Base-by-base conservation (phyloP, 2,113 vertebrate genomes). In the Falcunculus frontatus region DNA sequence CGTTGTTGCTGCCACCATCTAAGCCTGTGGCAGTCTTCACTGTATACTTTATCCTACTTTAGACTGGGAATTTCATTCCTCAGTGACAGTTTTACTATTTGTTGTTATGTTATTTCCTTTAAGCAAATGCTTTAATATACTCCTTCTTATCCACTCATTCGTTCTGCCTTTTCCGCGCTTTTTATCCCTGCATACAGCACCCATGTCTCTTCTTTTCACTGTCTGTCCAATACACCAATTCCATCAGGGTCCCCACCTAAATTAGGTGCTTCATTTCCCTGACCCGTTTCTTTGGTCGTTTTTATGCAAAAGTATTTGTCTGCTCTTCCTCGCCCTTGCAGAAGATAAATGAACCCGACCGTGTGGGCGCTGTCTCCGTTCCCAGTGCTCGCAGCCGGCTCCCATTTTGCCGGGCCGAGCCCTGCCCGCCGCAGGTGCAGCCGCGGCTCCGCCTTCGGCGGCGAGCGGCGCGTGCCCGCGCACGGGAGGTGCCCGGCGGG, bases 281-380 rank as follows among this genome's bases (percentile, higher is more conserved):
- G 39, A 27, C 39, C 32, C 6, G 27, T 15, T 64, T n/a, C 62
- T 37, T 22, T 13, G 27, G 5, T 23, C 11, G 26, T 49, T 64
- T 74, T 35, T 13, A 25, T 4, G 50, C 33, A 23, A 29, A 20
- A 57, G 0, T n/a, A 10, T 35, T 29, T 69, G 16, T 13, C 17
- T 4, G 56, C 23, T 30, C 1, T 18, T 1, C 21, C 53, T 15
- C 11, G 3, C 23, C 0, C 42, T 25, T 8, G 5, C 53, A 30
- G 30, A 10, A 72, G 13, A 8, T 6, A 50, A 13, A 3, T 0
- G 20, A 26, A 4, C 25, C 5, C 14, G 8, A 0, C 5, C 1
- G 2, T 9, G 27, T 2, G 4, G 44, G 29, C 14, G 1, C 3
- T 1, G 37, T 26, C 20, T 35, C 16, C 23, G 0, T 14, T n/a